Base-by-base conservation (phyloP, 1,140 invertebrate genomes). In the Drepana arcuata region DNA sequence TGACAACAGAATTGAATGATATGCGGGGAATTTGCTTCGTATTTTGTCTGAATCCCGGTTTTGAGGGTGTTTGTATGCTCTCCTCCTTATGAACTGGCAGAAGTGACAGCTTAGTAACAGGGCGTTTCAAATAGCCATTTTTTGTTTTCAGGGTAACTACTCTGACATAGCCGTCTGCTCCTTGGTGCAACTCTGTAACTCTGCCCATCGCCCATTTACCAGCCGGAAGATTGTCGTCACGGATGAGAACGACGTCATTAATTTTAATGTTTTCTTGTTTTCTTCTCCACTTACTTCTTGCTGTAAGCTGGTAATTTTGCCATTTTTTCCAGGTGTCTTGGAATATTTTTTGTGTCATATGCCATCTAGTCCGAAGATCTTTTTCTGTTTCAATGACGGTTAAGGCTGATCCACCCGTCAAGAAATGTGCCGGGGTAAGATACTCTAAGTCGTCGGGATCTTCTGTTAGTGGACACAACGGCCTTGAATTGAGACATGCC, bases 31-130 rank as follows among this genome's bases (percentile, higher is more conserved):
- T 7, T 7, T n/a, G n/a, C 24, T 25, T 25, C 4, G 24, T n/a
- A 25, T 25, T 2, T n/a, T n/a, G 4, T 7, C 11, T 7, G 24
- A 9, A 11, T 25, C 11, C 2, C 11, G 24, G 24, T n/a, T 25
- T 9, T 9, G n/a, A 11, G 11, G 11, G 15, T 14, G 13, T 14
- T 14, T 30, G 29, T 2, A 13, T 30, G n/a, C n/a, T n/a, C n/a
- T n/a, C n/a, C 14, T 12, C n/a, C 2, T 23, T 15, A 4, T 23
- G 16, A 13, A 26, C 4, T 10, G 34, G 34, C 2, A 36, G 12
- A 1, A 36, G 1, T 4, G 35, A 37, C 13, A 37, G 12, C 12
- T 37, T 37, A 6, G 30, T 18, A 5, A 29, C 18, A 2, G 35
- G 35, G 1, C 35, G 26, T 11, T 37, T 37, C 24, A 26, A 4